A percentile compares a stretch with the other conserved stretches of the same genome.
These are phyloP conservation scores for Drosophila nebulosa DNA, from an alignment of 1,140 invertebrate species.

Conservation along the genomic window DNA sequence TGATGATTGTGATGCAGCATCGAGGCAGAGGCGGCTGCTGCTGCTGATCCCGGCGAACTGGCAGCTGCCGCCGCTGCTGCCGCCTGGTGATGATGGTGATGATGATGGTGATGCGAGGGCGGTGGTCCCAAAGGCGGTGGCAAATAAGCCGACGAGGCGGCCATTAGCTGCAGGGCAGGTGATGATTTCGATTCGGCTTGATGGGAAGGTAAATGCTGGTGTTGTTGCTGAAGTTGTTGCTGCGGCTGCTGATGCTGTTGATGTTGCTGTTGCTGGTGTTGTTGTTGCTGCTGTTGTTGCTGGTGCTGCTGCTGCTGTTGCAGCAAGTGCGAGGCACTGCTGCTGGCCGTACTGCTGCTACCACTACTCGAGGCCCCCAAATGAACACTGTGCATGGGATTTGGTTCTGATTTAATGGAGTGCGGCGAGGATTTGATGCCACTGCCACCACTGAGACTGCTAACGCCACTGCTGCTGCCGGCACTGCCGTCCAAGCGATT, in stretches of 20 bases:
- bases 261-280: constrained; percentile 45
- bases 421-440: constrained; percentile 78
- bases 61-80: constrained; percentile 56
- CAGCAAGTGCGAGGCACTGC: constrained; percentile 58
- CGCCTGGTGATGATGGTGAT: constrained; percentile 32
- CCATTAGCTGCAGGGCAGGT: constrained; percentile 70
- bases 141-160: constrained; percentile 70
- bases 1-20: constrained; percentile 80
- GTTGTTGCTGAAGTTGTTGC: constrained; percentile 41
- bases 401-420: constrained; percentile 76
- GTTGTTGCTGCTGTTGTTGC: constrained; percentile 58
- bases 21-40: constrained; percentile 54
- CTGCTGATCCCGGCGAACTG: constrained; percentile 48
- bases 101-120: constrained; percentile 69
- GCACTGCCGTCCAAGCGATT: constrained; percentile 74
- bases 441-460: constrained; percentile 81
- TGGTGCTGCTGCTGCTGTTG: constrained; percentile 59
- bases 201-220: constrained; percentile 29
- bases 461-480: constrained; percentile 75
- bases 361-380: constrained; percentile 79
- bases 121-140: constrained; percentile 74
- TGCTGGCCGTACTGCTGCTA: constrained; percentile 76
- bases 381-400: constrained; percentile 73
- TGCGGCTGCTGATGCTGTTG: constrained; percentile 41
- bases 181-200: constrained; percentile 58